Conservation (phyloP, 2,113 vertebrate genomes). For the Hypomesus transpacificus region DNA sequence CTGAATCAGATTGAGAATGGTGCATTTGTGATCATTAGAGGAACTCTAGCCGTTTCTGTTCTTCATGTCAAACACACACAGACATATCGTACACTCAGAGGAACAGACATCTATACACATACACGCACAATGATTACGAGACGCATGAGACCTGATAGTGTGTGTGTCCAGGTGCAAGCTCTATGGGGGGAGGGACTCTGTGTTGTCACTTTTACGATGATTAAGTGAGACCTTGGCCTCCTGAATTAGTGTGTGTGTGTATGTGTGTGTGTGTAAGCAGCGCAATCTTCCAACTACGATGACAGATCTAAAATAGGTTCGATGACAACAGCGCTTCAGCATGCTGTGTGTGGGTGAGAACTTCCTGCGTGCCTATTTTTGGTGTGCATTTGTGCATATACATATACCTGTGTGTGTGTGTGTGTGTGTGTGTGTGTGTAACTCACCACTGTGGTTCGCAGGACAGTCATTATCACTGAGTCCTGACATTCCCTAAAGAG, state of each 20-base stretch:
- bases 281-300: neutral
- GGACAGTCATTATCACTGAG: conserved; percentile 78
- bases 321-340: conserved; percentile 28
- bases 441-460: conserved; percentile 84
- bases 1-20: too few relatives aligned
- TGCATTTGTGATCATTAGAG: too few relatives aligned
- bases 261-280: neutral
- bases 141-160: too few relatives aligned
- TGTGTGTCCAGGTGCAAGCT: neutral
- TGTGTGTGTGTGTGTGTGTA: neutral
- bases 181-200: neutral
- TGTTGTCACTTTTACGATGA: conserved; percentile 27
- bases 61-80: neutral
- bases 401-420: conserved; percentile 1
- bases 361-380: neutral
- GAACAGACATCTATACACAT: too few relatives aligned
- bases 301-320: conserved; percentile 33
- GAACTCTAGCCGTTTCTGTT: too few relatives aligned
- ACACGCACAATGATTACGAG: too few relatives aligned
- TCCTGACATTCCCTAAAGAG: conserved; percentile 81
- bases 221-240: conserved; percentile 26
- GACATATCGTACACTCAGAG: neutral
- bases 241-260: neutral
- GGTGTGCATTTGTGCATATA: neutral
- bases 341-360: neutral